A percentile compares a stretch with the other conserved stretches of the same genome.
Evolutionary conservation across 2,113 vertebrate genomes (phyloP).

Genomic region (Poeciliopsis occidentalis): DNA sequence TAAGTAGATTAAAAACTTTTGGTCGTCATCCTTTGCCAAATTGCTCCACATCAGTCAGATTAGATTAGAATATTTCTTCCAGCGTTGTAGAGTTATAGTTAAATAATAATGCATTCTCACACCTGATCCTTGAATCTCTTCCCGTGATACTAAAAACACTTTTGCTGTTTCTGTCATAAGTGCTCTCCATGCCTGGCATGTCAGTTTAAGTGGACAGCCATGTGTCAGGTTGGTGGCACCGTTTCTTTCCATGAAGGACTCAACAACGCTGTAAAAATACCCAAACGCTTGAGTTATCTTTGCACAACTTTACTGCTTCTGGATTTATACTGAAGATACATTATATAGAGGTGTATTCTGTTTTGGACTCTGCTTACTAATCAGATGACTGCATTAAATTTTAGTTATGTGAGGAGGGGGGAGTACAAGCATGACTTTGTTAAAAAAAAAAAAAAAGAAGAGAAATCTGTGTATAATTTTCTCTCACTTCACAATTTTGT

Average conservation of each 20-base stretch:
- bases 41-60: no score
- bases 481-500: background rate
- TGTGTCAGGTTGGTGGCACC: no score
- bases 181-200: no score
- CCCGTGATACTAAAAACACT: background rate
- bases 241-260: no score
- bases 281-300: background rate
- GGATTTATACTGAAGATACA: background rate
- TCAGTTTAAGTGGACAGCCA: no score
- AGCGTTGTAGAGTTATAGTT: background rate
- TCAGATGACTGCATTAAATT: background rate
- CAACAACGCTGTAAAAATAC: no score
- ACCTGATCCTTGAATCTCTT: background rate
- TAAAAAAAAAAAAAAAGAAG: background rate
- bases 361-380: background rate
- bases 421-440: background rate
- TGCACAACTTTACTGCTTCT: background rate
- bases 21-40: no score
- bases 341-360: background rate
- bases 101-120: background rate
- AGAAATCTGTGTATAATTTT: background rate
- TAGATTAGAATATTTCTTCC: no score
- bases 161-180: background rate
- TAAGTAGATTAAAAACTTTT: no score
- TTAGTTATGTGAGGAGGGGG: background rate